phyloP scores from a whole-genome alignment of 2,888 invertebrate species.

The Nipponacmea schrenckii region DNA sequence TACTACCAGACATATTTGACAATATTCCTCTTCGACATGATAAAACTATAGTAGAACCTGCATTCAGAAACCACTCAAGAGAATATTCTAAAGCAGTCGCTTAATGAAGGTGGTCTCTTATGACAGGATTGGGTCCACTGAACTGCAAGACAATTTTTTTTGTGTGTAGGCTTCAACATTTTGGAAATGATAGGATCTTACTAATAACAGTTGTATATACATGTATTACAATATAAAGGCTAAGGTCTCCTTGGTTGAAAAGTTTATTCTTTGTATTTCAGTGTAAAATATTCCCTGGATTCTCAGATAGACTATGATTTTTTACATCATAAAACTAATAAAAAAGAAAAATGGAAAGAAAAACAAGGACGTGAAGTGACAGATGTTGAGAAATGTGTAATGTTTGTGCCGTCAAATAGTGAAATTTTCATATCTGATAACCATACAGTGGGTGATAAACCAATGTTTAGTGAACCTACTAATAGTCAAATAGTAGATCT shows the following conservation, averaged over 20 bases:
- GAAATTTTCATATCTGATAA: background rate
- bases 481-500: background rate
- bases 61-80: no score
- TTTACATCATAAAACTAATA: background rate
- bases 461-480: background rate
- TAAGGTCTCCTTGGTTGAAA: no score
- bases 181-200: no score
- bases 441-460: background rate
- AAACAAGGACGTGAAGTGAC: background rate
- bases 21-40: background rate
- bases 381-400: background rate
- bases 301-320: conserved; percentile 3
- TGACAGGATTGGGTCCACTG: no score
- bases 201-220: no score
- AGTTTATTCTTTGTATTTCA: background rate
- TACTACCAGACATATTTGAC: background rate
- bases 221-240: no score
- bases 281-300: background rate
- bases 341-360: conserved; percentile 11
- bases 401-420: background rate
- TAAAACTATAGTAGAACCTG: no score
- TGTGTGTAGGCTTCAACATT: no score
- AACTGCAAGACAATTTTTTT: no score
- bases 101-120: no score
- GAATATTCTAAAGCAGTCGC: no score